Conservation (phyloP, 2,797 vertebrate species). For the Sebastolobus altivelis region DNA sequence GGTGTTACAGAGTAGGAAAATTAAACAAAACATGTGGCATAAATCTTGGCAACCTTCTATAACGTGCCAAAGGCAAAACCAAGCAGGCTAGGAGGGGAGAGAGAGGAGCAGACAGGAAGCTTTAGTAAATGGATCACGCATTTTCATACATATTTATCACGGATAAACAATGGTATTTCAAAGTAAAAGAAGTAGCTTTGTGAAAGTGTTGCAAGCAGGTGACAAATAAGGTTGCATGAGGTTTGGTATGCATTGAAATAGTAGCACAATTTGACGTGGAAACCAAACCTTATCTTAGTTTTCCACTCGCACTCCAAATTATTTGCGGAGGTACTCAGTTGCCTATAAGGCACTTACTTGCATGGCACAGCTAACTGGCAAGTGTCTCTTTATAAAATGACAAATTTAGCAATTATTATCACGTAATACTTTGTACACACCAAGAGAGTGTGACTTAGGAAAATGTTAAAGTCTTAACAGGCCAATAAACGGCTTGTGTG, state of each 20-base stretch:
- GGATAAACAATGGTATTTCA: conserved; percentile 40
- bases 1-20: conserved; percentile 26
- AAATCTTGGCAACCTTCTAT: conserved; percentile 24
- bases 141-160: conserved; percentile 48
- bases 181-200: conserved; percentile 12
- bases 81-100: conserved; percentile 1
- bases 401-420: conserved; percentile 11
- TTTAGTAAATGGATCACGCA: conserved; percentile 15
- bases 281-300: conserved; percentile 17
- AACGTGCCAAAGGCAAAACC: conserved; percentile 10
- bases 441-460: not conserved
- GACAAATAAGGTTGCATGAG: not conserved
- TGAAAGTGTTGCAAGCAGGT: conserved; percentile 4
- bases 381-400: not conserved
- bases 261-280: conserved; percentile 2
- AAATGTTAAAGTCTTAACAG: conserved; percentile 5
- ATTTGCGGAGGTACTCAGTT: not conserved
- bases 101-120: conserved; percentile 12
- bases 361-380: not conserved
- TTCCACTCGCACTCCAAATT: conserved; percentile 4
- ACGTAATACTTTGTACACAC: not conserved
- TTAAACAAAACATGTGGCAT: conserved; percentile 29
- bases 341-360: not conserved
- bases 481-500: conserved; percentile 8
- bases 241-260: conserved; percentile 7